These are phyloP conservation scores for Tipula vernalis DNA, from an alignment of 2,888 invertebrate species.

Conservation along the genomic window DNA sequence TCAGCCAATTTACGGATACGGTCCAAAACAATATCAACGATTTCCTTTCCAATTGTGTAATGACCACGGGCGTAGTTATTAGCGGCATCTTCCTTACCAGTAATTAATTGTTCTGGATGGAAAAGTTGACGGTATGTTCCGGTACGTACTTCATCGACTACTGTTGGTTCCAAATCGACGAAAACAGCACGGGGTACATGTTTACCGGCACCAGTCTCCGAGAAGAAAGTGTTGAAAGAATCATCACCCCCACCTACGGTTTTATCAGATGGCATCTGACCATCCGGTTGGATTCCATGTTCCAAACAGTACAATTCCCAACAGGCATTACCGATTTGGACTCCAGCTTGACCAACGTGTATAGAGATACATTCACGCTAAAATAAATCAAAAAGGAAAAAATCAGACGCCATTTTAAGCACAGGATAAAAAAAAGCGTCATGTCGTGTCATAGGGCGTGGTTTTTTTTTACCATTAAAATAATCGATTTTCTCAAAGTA, in stretches of 20 bases:
- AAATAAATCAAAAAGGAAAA: neutral
- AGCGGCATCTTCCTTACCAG: constrained; percentile 94
- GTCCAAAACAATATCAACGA: constrained; percentile 81
- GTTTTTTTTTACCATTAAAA: neutral
- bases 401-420: neutral
- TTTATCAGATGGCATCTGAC: constrained; percentile 89
- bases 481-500: neutral
- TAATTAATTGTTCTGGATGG: constrained; percentile 95
- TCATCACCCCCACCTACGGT: constrained; percentile 84
- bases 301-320: constrained; percentile 82
- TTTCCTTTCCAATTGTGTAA: constrained; percentile 94
- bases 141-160: constrained; percentile 87
- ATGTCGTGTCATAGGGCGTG: neutral
- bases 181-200: constrained; percentile 92
- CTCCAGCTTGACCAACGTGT: constrained; percentile 72
- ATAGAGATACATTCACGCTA: constrained; percentile 70
- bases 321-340: constrained; percentile 83
- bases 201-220: constrained; percentile 90
- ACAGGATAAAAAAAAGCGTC: neutral
- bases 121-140: constrained; percentile 92
- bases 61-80: constrained; percentile 97
- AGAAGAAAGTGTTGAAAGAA: constrained; percentile 90
- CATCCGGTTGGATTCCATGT: constrained; percentile 86
- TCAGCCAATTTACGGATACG: constrained; percentile 77
- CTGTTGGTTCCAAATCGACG: constrained; percentile 92